Percentiles rank a stretch among this genome's conserved stretches.
Conservation (phyloP, 2,797 vertebrate species). For the Melanotaenia maccullochi region DNA sequence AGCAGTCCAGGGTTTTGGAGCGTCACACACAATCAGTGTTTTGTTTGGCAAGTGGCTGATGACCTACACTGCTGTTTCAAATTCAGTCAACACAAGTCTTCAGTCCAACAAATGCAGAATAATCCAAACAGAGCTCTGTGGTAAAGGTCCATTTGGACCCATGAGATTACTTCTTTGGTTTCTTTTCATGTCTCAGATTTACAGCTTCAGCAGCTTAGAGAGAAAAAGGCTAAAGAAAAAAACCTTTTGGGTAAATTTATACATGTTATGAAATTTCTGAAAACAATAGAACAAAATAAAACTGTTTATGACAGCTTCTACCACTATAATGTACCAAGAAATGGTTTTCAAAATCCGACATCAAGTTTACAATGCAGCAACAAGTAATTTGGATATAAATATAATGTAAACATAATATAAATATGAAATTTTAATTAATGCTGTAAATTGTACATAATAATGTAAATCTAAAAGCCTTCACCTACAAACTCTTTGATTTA, state of each 20-base stretch:
- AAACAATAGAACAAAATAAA: too few relatives aligned
- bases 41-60: slow-evolving; percentile 16
- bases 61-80: neutral
- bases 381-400: neutral
- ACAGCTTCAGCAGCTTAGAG: neutral
- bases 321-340: too few relatives aligned
- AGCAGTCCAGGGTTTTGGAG: slow-evolving; percentile 15
- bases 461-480: neutral
- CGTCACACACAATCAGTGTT: slow-evolving; percentile 13
- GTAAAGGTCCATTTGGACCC: neutral
- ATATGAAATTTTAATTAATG: neutral
- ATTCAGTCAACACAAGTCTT: slow-evolving; percentile 5
- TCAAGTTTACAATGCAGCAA: neutral
- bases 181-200: neutral
- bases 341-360: too few relatives aligned
- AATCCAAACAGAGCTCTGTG: neutral
- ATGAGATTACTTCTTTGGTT: neutral
- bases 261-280: too few relatives aligned
- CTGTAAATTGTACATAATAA: neutral
- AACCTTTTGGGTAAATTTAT: too few relatives aligned
- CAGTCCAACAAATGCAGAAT: neutral
- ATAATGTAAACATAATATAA: neutral
- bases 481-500: slow-evolving; percentile 1
- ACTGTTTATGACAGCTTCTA: neutral
- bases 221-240: neutral